Base-by-base conservation (phyloP, 2,888 invertebrate species). In the Heliconius aoede region DNA sequence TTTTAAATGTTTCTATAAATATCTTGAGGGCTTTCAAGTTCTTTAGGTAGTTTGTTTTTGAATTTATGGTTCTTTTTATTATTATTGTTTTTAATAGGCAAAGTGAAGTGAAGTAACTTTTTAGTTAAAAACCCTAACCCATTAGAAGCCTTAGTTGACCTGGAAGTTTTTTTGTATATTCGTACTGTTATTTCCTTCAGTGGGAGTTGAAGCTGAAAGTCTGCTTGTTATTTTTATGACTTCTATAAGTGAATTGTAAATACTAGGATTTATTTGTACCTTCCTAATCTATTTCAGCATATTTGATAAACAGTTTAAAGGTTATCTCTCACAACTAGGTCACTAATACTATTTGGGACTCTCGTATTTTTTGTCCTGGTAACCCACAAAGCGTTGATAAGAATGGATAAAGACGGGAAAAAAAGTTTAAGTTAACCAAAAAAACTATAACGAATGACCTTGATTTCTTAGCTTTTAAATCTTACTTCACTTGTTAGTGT, bases 271-370 rank as follows among this genome's bases (percentile, higher is more conserved):
- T 26, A 28, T 60, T 40, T 26, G 13, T 72, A 72, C 72, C 60
- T 36, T 61, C 40, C n/a, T 69, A 69, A 69, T 69, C 69, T 69
- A 30, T 55, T 55, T 60, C 32, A 60, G 40, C 61, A 28, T 18
- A 72, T 15, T 76, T 69, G 78, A 76, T 78, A 89, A 67, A 82
- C 83, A 85, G 92, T 89, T 92, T 91, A 91, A 87, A 88, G 91
- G 90, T 88, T 92, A 92, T 92, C 92, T 82, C 84, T 85, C 84
- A 86, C 88, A 89, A 90, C 86, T 90, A 87, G 90, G 91, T 90
- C 88, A 91, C 87, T 88, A 88, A 86, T 87, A 87, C 88, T 86
- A 86, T 83, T 85, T 86, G 86, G 86, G 83, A 86, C 86, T 86
- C 86, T 86, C 86, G 82, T 83, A 86, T 84, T 90, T 91, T 92